Evolutionary conservation across 2,113 vertebrate genomes (phyloP).

Genomic region (Climacteris rufus): DNA sequence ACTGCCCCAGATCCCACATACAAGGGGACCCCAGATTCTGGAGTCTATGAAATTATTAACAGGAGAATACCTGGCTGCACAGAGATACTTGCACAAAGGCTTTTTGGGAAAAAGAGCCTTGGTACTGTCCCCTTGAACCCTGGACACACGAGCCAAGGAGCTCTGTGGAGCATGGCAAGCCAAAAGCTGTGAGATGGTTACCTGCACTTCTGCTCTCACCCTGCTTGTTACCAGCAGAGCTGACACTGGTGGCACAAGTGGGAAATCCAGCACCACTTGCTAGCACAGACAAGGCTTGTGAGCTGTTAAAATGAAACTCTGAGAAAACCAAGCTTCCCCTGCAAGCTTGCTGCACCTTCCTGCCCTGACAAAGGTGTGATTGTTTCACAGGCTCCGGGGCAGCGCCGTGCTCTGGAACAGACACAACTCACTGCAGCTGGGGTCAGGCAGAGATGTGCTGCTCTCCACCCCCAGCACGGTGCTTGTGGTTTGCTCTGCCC

Average conservation of each 20-base stretch:
- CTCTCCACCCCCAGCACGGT: neutral
- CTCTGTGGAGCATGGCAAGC: accelerated
- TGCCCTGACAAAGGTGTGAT: neutral
- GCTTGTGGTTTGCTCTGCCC: neutral
- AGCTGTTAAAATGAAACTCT: slow-evolving; percentile 36
- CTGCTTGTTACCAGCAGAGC: neutral
- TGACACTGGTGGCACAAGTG: neutral
- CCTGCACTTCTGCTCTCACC: neutral
- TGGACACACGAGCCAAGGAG: neutral
- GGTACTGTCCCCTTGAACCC: neutral
- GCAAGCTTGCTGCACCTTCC: neutral
- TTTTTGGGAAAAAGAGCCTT: neutral
- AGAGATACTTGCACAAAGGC: neutral
- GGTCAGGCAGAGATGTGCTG: neutral
- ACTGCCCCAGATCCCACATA: neutral
- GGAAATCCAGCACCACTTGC: neutral
- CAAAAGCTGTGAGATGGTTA: neutral
- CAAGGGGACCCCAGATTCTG: neutral
- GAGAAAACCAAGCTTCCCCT: neutral
- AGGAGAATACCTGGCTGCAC: neutral
- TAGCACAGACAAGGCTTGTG: neutral
- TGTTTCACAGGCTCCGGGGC: neutral
- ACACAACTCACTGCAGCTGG: neutral
- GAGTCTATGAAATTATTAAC: neutral
- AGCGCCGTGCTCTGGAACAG: neutral